Evolutionary conservation across 2,797 vertebrate species (phyloP).

Genomic region (Liparis tanakae): DNA sequence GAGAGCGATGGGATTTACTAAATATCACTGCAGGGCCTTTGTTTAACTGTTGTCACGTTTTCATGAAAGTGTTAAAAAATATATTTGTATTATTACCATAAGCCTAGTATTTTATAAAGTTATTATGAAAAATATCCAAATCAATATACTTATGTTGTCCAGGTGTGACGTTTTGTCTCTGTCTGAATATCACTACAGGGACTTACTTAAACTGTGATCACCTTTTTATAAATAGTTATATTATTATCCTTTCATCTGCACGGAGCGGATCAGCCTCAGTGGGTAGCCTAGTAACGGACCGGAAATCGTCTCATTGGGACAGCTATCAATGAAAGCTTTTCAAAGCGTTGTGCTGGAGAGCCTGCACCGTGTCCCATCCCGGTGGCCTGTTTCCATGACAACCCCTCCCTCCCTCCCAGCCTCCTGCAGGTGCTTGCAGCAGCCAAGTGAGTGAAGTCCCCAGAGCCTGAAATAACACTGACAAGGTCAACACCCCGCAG

Average conservation of each 20-base stretch:
- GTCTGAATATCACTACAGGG: too few species aligned
- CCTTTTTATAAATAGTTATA: too few species aligned
- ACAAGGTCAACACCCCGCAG: slow-evolving; percentile 81
- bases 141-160: too few species aligned
- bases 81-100: too few species aligned
- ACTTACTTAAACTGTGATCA: too few species aligned
- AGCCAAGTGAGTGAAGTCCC: slow-evolving; percentile 72
- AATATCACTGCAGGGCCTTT: background rate
- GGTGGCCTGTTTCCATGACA: slow-evolving; percentile 81
- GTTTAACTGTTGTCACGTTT: background rate
- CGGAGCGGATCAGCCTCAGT: slow-evolving; percentile 29
- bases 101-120: too few species aligned
- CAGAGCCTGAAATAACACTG: slow-evolving; percentile 76
- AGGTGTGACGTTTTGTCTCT: too few species aligned
- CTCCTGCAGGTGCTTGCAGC: slow-evolving; percentile 75
- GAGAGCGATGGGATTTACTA: background rate
- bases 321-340: slow-evolving; percentile 75
- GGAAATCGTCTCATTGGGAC: slow-evolving; percentile 68
- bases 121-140: too few species aligned
- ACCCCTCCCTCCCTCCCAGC: slow-evolving; percentile 73
- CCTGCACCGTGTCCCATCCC: slow-evolving; percentile 67
- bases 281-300: slow-evolving; percentile 54
- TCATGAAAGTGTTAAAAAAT: background rate
- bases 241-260: slow-evolving; percentile 40
- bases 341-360: slow-evolving; percentile 58